Conservation (phyloP, 1,140 invertebrate genomes). For the Mizuhopecten yessoensis region DNA sequence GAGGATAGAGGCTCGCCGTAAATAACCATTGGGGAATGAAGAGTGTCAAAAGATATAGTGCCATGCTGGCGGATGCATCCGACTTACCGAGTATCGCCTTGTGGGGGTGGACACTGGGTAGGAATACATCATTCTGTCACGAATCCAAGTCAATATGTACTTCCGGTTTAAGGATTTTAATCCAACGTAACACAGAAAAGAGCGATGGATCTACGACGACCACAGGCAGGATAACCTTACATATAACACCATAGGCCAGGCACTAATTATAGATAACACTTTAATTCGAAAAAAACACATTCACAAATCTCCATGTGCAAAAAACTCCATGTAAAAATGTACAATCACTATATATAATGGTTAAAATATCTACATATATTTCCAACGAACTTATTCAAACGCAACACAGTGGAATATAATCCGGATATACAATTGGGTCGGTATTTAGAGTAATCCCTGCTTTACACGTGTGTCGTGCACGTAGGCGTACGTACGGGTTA, state of each 20-base stretch:
- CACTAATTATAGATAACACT: neutral
- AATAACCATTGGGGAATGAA: neutral
- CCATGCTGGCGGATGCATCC: constrained; percentile 30
- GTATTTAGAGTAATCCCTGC: neutral
- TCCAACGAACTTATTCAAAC: neutral
- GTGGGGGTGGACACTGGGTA: constrained; percentile 20
- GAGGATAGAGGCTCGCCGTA: neutral
- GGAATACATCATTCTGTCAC: constrained; percentile 30
- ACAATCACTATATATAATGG: neutral
- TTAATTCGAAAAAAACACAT: neutral
- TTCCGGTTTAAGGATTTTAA: neutral
- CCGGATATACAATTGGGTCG: constrained; percentile 36
- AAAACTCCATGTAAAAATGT: neutral
- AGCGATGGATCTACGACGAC: neutral
- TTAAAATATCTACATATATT: neutral
- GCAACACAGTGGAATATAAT: neutral
- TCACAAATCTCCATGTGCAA: neutral
- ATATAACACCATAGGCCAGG: neutral
- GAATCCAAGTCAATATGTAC: constrained; percentile 8
- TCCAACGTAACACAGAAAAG: neutral
- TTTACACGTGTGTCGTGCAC: constrained; percentile 17
- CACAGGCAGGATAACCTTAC: neutral
- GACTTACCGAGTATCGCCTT: constrained; percentile 19
- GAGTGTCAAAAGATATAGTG: constrained; percentile 38
- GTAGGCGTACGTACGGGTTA: neutral